phyloP scores from a whole-genome alignment of 2,888 invertebrate genomes.

The Ariolimax columbianus region DNA sequence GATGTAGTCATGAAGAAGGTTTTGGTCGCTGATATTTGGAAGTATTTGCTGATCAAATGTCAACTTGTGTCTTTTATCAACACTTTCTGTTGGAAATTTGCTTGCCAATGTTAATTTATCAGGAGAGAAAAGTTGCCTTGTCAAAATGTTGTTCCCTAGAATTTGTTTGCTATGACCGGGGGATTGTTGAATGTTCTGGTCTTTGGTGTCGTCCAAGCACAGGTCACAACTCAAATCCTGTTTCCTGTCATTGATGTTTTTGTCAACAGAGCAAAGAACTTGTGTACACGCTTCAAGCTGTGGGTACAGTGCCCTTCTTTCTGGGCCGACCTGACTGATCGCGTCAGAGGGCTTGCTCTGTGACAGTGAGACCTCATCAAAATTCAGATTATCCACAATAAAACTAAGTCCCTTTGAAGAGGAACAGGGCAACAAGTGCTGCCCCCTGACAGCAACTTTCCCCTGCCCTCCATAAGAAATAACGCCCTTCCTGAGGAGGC shows the following conservation, averaged over 20 bases:
- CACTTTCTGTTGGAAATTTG: not conserved
- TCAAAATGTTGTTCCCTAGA: not conserved
- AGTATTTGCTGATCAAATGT: not conserved
- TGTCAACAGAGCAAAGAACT: not conserved
- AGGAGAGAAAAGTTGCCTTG: not conserved
- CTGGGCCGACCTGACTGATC: not conserved
- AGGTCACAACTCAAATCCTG: not conserved
- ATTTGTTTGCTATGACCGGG: not conserved
- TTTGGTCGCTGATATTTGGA: not conserved
- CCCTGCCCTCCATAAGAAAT: not conserved
- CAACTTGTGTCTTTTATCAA: too few relatives aligned
- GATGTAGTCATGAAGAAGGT: not conserved
- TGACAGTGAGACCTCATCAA: not conserved
- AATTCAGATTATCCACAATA: conserved; percentile 13
- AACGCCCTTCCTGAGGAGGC: conserved; percentile 24
- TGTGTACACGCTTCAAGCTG: not conserved
- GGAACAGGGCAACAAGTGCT: not conserved
- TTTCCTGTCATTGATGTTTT: not conserved
- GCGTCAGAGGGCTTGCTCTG: not conserved
- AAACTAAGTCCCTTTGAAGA: not conserved
- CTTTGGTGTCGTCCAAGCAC: not conserved
- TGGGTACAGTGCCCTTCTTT: not conserved
- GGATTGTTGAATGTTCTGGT: not conserved
- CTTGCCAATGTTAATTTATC: not conserved
- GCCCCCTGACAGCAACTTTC: not conserved